Percentiles rank a stretch among this genome's conserved stretches.
phyloP scores from a whole-genome alignment of 2,888 invertebrate genomes.

The Lasioglossum zephyrum region DNA sequence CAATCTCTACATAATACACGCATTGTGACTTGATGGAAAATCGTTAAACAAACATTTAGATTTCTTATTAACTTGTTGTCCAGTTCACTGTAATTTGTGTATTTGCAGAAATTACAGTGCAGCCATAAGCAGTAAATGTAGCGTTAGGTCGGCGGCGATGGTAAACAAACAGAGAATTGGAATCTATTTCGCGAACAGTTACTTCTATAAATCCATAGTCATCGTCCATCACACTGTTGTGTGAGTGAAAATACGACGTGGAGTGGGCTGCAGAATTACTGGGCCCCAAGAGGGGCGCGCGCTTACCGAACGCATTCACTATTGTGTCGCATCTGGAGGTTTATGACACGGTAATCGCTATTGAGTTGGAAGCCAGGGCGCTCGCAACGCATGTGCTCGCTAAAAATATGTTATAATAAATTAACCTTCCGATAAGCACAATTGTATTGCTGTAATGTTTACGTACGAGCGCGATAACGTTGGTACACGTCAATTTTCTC shows the following conservation, averaged over 20 bases:
- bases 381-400: slow-evolving; percentile 2
- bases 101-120: neutral
- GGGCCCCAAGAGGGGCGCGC: slow-evolving; percentile 6
- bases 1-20: neutral
- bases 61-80: neutral
- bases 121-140: neutral
- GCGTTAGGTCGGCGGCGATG: neutral
- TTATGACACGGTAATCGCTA: slow-evolving; percentile 9
- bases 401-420: slow-evolving; percentile 6
- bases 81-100: neutral
- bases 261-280: neutral
- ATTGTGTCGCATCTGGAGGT: slow-evolving; percentile 12
- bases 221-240: slow-evolving; percentile 5
- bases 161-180: neutral
- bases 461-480: neutral
- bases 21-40: neutral
- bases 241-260: slow-evolving; percentile 4
- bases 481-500: neutral
- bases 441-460: neutral
- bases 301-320: neutral
- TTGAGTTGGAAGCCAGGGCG: slow-evolving; percentile 7
- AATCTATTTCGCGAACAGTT: neutral
- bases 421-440: neutral
- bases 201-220: slow-evolving; percentile 5
- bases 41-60: neutral